Percentiles rank a stretch among this genome's conserved stretches.
Evolutionary conservation across 2,888 invertebrate species (phyloP).

Genomic region (Ephialtes manifestator): DNA sequence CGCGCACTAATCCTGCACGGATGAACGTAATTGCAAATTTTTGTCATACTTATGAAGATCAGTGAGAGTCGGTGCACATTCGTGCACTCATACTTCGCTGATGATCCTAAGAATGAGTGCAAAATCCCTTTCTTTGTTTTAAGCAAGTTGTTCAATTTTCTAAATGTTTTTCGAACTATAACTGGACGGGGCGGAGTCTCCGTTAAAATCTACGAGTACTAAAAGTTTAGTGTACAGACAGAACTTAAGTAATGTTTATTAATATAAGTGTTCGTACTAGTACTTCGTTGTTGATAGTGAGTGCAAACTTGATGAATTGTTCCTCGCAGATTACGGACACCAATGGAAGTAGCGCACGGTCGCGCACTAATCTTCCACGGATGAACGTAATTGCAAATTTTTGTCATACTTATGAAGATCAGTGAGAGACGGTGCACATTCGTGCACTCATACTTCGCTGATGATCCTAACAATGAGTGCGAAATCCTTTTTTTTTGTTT

Average conservation of each 20-base stretch:
- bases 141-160: conserved; percentile 7
- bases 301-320: conserved; percentile 11
- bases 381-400: conserved; percentile 1
- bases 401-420: neutral
- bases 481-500: neutral
- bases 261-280: conserved; percentile 3
- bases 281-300: neutral
- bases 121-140: conserved; percentile 2
- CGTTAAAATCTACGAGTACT: neutral
- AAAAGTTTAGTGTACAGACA: neutral
- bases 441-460: neutral
- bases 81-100: neutral
- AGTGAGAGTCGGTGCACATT: neutral
- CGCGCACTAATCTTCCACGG: conserved; percentile 3
- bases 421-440: neutral
- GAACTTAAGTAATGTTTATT: neutral
- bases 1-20: too few relatives aligned
- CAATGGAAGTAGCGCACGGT: conserved; percentile 7
- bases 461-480: neutral
- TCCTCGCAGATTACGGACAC: conserved; percentile 10
- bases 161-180: conserved; percentile 1
- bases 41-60: neutral
- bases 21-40: too few relatives aligned
- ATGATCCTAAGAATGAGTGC: neutral
- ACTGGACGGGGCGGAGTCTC: neutral